Percentiles rank a stretch among this genome's conserved stretches.
Conservation (phyloP, 2,113 vertebrate genomes). For the Lophura nycthemera region DNA sequence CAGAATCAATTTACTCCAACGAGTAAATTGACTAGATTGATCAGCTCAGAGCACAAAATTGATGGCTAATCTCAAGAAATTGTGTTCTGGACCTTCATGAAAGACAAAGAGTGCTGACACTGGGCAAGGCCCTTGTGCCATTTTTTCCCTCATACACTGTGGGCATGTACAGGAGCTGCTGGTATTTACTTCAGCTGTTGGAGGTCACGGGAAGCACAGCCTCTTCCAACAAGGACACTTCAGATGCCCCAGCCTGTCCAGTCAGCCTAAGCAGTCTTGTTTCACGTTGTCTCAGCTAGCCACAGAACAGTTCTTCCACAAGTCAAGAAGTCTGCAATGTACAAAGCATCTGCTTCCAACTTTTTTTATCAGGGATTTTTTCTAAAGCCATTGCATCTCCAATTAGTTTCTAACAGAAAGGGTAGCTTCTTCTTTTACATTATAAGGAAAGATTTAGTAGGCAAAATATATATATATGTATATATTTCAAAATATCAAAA, state of each 20-base stretch:
- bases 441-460: too few relatives aligned
- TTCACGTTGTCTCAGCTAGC: neutral
- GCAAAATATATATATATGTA: too few relatives aligned
- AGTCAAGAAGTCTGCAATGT: neutral
- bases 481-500: neutral
- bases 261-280: neutral
- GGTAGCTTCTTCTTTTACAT: neutral
- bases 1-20: conserved; percentile 93
- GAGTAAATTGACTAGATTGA: conserved; percentile 94
- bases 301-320: neutral
- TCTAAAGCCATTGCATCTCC: conserved; percentile 35
- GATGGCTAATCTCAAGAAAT: conserved; percentile 92
- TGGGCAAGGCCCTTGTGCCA: conserved; percentile 50
- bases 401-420: conserved; percentile 44
- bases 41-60: conserved; percentile 92
- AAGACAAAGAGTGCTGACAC: conserved; percentile 83
- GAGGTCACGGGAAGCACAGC: neutral
- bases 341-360: neutral
- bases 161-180: conserved; percentile 81
- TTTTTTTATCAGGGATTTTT: conserved; percentile 19
- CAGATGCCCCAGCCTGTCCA: neutral
- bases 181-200: conserved; percentile 23
- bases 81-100: conserved; percentile 90
- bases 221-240: neutral
- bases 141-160: conserved; percentile 72